Percentiles rank a stretch among this genome's conserved stretches.
Conservation (phyloP, 1,140 invertebrate genomes). For the Piezodorus guildinii region DNA sequence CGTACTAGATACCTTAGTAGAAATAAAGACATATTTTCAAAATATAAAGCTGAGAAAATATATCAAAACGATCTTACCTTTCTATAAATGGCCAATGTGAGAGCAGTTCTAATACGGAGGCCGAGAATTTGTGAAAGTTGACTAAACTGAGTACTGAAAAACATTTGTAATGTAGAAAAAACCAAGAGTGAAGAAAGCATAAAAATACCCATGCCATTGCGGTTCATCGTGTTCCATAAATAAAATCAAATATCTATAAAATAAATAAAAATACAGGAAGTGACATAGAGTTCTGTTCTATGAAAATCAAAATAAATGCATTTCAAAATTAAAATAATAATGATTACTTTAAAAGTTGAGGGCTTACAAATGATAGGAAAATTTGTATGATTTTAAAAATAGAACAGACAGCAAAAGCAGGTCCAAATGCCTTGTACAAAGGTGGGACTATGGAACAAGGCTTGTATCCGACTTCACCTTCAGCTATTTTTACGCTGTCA, state of each 20-base stretch:
- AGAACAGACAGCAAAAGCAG: slow-evolving; percentile 69
- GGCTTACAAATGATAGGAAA: slow-evolving; percentile 76
- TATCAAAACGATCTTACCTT: slow-evolving; percentile 44
- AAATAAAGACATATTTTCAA: too few species aligned
- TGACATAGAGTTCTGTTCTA: too few species aligned
- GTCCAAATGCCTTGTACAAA: slow-evolving; percentile 67
- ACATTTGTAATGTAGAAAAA: slow-evolving; percentile 70
- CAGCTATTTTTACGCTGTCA: neutral
- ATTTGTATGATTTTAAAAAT: slow-evolving; percentile 73
- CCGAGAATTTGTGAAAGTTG: slow-evolving; percentile 83
- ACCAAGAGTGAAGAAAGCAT: slow-evolving; percentile 63
- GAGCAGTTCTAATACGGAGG: slow-evolving; percentile 76
- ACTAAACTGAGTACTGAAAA: slow-evolving; percentile 84
- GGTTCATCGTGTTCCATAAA: slow-evolving; percentile 50
- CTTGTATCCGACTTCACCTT: slow-evolving; percentile 31
- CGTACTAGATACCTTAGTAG: too few species aligned
- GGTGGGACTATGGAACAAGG: slow-evolving; percentile 60
- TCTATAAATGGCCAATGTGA: slow-evolving; percentile 87
- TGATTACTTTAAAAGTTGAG: slow-evolving; percentile 54
- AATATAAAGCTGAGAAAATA: neutral
- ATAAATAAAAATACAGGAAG: neutral
- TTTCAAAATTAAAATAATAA: neutral
- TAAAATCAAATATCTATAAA: slow-evolving; percentile 53
- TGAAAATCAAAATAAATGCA: too few species aligned
- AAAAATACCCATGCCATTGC: slow-evolving; percentile 78